Evolutionary conservation across 2,797 vertebrate species (phyloP).

Genomic region (Centroberyx gerrardi): DNA sequence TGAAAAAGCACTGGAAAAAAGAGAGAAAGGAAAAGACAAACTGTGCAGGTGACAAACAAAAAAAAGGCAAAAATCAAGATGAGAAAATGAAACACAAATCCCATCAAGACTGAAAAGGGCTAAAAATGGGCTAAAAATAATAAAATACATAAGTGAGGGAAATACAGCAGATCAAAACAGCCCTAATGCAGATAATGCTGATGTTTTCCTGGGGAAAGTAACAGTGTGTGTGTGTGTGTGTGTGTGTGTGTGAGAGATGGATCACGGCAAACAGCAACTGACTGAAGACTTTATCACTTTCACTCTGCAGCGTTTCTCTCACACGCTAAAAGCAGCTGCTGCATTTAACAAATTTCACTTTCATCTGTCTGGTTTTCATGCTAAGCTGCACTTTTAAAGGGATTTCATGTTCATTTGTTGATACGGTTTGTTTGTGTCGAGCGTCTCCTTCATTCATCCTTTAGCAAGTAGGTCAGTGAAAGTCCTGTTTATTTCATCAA

Average conservation of each 20-base stretch:
- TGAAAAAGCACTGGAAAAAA: too few species aligned
- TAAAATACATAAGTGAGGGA: not conserved
- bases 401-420: constrained; percentile 9
- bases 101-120: not conserved
- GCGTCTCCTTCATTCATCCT: not conserved
- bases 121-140: not conserved
- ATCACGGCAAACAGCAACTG: not conserved
- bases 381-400: not conserved
- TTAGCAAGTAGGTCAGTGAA: not conserved
- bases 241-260: too few species aligned
- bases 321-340: not conserved
- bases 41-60: too few species aligned
- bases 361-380: constrained; percentile 5
- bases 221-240: too few species aligned
- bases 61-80: too few species aligned
- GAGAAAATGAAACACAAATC: not conserved
- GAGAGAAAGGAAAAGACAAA: too few species aligned
- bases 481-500: too few species aligned
- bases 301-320: not conserved
- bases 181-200: not conserved
- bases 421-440: not conserved
- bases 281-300: not conserved
- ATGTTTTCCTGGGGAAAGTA: too few species aligned
- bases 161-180: not conserved
- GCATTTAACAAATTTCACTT: not conserved